A percentile compares a stretch with the other conserved stretches of the same genome.
These are phyloP conservation scores for Fistularia tabacaria DNA, from an alignment of 2,797 vertebrate species.

Conservation along the genomic window DNA sequence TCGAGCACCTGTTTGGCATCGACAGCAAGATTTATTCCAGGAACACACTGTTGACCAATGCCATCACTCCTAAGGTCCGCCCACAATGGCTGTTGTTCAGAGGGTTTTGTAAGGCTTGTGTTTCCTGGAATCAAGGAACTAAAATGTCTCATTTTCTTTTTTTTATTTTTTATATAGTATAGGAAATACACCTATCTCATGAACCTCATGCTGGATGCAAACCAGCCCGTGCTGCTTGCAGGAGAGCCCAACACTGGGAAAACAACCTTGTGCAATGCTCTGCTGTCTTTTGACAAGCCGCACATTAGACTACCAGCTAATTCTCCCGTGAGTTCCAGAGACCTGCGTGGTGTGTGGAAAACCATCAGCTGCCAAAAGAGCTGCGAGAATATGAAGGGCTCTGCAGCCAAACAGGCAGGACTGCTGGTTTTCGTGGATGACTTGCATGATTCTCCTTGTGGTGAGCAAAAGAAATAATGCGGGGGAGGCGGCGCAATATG, in stretches of 20 bases:
- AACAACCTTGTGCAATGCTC: slow-evolving; percentile 70
- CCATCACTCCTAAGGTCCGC: slow-evolving; percentile 74
- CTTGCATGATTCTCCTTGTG: slow-evolving; percentile 56
- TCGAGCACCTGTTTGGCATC: slow-evolving; percentile 75
- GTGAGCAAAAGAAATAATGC: slow-evolving; percentile 40
- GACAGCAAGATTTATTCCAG: slow-evolving; percentile 41
- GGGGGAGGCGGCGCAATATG: too few relatives aligned
- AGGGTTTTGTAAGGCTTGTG: neutral
- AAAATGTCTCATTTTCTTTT: neutral
- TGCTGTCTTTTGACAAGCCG: slow-evolving; percentile 64
- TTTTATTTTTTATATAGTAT: slow-evolving; percentile 54
- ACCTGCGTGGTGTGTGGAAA: slow-evolving; percentile 68
- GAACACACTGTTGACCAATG: slow-evolving; percentile 35
- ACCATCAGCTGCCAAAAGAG: slow-evolving; percentile 25
- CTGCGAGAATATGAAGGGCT: slow-evolving; percentile 2
- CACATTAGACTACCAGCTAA: slow-evolving; percentile 59
- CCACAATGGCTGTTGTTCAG: neutral
- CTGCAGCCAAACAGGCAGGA: slow-evolving; percentile 15
- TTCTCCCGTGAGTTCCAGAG: slow-evolving; percentile 53
- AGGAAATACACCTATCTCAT: slow-evolving; percentile 69
- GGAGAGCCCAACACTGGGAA: slow-evolving; percentile 81
- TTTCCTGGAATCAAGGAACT: slow-evolving; percentile 3
- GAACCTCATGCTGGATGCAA: slow-evolving; percentile 70
- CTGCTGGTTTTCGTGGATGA: slow-evolving; percentile 67
- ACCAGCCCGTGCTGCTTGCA: slow-evolving; percentile 76